These are phyloP conservation scores for Zosterops borbonicus DNA, from an alignment of 2,113 vertebrate species.

Conservation along the genomic window DNA sequence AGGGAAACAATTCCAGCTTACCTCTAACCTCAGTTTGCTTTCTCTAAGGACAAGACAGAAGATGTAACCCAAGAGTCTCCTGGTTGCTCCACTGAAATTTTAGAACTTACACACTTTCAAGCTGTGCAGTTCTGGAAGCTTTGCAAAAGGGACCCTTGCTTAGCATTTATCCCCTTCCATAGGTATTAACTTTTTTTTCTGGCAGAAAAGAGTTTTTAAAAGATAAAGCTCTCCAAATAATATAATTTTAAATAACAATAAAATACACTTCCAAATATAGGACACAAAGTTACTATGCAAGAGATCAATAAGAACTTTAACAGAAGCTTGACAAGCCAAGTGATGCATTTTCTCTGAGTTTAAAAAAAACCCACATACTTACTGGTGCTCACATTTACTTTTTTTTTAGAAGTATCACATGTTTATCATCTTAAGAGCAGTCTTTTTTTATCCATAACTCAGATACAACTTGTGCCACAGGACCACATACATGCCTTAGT, in stretches of 20 bases:
- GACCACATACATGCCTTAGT: rapidly evolving
- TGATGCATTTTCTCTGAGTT: background rate
- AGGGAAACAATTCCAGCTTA: background rate
- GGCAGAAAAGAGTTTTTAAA: background rate
- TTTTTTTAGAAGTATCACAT: background rate
- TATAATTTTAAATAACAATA: background rate
- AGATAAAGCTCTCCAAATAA: background rate
- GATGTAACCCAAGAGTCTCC: background rate
- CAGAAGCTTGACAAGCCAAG: background rate
- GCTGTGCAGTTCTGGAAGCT: background rate
- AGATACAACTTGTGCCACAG: background rate
- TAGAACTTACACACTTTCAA: background rate
- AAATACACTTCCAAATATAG: background rate
- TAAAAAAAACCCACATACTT: background rate
- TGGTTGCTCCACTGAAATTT: background rate
- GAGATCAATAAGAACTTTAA: background rate
- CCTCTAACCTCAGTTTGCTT: background rate
- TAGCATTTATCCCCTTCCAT: background rate
- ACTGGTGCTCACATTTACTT: background rate
- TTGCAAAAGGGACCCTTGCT: background rate
- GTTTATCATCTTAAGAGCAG: background rate
- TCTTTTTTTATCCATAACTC: background rate
- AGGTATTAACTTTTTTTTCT: background rate
- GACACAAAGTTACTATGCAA: background rate
- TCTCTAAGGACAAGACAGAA: background rate